Evolutionary conservation across 2,113 vertebrate species (phyloP).

Genomic region (Solenodon paradoxus): DNA sequence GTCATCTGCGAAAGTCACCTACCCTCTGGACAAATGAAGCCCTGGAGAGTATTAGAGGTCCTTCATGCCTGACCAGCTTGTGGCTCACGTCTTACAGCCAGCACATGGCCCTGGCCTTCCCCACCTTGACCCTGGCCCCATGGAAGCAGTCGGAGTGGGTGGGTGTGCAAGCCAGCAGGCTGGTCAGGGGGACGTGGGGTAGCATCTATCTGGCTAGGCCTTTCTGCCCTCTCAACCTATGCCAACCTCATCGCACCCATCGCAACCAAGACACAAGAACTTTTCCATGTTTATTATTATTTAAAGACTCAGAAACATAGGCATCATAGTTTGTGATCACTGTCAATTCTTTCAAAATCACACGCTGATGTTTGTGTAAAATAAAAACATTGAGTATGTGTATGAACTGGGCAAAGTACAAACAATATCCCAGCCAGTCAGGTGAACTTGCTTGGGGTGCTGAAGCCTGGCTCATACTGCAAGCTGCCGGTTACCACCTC

Average conservation of each 20-base stretch:
- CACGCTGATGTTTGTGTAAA: constrained; percentile 82
- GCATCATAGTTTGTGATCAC: constrained; percentile 80
- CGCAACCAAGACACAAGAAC: constrained; percentile 50
- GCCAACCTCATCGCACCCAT: not conserved
- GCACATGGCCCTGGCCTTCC: rapidly evolving
- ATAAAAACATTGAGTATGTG: constrained; percentile 78
- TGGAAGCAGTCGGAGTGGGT: not conserved
- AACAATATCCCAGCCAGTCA: constrained; percentile 71
- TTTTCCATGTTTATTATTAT: constrained; percentile 83
- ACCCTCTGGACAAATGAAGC: not conserved
- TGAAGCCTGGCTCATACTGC: constrained; percentile 66
- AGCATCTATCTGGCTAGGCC: no score
- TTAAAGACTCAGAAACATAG: constrained; percentile 87
- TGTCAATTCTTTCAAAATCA: constrained; percentile 80
- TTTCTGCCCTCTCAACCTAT: not conserved
- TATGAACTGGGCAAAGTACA: constrained; percentile 85
- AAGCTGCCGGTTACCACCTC: constrained; percentile 2
- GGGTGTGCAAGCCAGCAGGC: not conserved
- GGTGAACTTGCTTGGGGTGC: constrained; percentile 74
- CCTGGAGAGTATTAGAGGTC: not conserved
- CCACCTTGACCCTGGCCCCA: not conserved
- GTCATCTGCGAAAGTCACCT: not conserved
- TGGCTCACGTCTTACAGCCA: not conserved
- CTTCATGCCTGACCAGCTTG: not conserved
- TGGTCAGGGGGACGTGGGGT: not conserved